Evolutionary conservation across 2,797 vertebrate species (phyloP).

Genomic region (Acanthurus lineatus): DNA sequence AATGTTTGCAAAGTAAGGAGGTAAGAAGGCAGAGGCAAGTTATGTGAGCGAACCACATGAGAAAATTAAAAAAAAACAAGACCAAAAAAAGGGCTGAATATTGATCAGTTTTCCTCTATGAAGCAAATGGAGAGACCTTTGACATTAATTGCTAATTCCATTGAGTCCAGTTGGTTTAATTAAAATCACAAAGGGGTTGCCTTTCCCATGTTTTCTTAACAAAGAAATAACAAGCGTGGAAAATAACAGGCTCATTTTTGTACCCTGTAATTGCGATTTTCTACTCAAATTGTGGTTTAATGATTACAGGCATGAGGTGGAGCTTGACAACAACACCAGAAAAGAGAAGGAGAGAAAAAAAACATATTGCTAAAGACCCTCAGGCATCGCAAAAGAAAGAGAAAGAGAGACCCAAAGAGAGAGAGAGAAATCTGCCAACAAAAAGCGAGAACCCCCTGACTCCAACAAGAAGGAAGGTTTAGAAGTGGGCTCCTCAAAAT

Average conservation of each 20-base stretch:
- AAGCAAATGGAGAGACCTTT: slow-evolving; percentile 46
- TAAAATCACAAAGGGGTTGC: slow-evolving; percentile 60
- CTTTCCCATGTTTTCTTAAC: slow-evolving; percentile 50
- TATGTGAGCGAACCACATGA: not conserved
- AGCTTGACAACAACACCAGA: slow-evolving; percentile 69
- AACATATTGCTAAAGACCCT: slow-evolving; percentile 41
- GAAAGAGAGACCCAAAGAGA: not conserved
- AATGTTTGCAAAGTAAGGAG: slow-evolving; percentile 25
- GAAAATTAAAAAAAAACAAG: not conserved
- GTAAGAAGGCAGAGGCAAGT: slow-evolving; percentile 6
- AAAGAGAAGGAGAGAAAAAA: slow-evolving; percentile 22
- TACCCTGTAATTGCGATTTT: slow-evolving; percentile 78
- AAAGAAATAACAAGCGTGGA: slow-evolving; percentile 68
- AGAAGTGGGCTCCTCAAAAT: slow-evolving; percentile 67
- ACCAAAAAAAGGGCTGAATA: not conserved
- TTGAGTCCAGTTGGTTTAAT: slow-evolving; percentile 67
- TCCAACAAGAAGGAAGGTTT: slow-evolving; percentile 43
- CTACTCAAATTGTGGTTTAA: slow-evolving; percentile 75
- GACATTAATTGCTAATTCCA: slow-evolving; percentile 60
- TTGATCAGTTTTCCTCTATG: not conserved
- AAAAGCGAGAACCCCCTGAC: slow-evolving; percentile 42
- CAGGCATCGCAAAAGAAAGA: slow-evolving; percentile 20
- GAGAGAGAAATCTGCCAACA: slow-evolving; percentile 21
- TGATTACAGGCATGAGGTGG: slow-evolving; percentile 72
- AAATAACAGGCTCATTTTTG: slow-evolving; percentile 64